Conservation (phyloP, 2,888 invertebrate species). For the Conistra vaccinii region DNA sequence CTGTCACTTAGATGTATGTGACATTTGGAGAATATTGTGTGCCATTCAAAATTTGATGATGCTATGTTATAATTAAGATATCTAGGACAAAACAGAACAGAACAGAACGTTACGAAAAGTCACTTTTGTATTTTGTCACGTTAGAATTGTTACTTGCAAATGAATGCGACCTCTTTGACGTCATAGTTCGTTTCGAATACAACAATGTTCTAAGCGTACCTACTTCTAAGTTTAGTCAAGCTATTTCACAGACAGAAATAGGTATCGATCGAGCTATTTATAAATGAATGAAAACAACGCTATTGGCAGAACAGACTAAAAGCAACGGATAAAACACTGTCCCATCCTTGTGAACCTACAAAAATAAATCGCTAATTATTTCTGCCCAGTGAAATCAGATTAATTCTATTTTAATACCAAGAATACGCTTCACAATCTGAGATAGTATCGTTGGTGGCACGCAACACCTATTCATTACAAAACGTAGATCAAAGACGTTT, state of each 20-base stretch:
- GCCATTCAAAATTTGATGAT: neutral
- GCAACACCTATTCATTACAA: slow-evolving; percentile 66
- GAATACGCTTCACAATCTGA: slow-evolving; percentile 54
- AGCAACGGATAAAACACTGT: neutral
- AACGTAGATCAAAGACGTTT: slow-evolving; percentile 61
- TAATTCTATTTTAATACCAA: slow-evolving; percentile 63
- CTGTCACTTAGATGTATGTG: neutral
- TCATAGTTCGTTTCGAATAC: neutral
- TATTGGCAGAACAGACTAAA: neutral
- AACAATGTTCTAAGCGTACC: neutral
- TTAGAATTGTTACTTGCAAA: neutral
- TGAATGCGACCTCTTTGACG: neutral
- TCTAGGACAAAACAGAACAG: neutral
- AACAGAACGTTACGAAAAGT: neutral
- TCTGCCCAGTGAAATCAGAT: slow-evolving; percentile 61
- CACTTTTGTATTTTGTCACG: no score
- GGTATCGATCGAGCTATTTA: neutral
- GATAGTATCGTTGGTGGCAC: slow-evolving; percentile 63
- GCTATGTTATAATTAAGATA: neutral
- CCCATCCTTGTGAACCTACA: slow-evolving; percentile 2
- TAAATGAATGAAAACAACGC: neutral
- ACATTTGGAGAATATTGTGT: neutral
- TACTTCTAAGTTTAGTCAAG: neutral
- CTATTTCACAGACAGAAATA: neutral
- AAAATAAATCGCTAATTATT: slow-evolving; percentile 60